Percentiles rank a stretch among this genome's conserved stretches.
Evolutionary conservation across 2,797 vertebrate species (phyloP).

Genomic region (Uromys caudimaculatus): DNA sequence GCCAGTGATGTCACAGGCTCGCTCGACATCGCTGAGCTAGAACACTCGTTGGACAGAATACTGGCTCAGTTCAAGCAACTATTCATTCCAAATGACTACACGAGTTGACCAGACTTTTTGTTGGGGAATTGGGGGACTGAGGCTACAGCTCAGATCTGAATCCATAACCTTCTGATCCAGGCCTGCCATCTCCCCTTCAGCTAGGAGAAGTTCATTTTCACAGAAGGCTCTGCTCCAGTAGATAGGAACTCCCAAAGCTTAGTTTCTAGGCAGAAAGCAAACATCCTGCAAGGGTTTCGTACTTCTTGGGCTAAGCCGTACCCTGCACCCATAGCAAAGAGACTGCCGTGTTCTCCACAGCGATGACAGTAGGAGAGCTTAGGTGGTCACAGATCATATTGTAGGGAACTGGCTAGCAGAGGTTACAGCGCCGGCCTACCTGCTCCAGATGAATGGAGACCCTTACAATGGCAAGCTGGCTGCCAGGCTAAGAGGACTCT

Average conservation of each 20-base stretch:
- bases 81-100: neutral
- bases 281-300: neutral
- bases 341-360: neutral
- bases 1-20: neutral
- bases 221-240: neutral
- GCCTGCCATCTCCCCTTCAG: neutral
- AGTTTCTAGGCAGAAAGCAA: neutral
- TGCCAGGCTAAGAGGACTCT: neutral
- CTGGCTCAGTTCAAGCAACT: neutral
- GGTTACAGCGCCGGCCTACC: neutral
- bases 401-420: neutral
- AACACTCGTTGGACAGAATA: rapidly evolving
- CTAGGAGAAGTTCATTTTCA: neutral
- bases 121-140: neutral
- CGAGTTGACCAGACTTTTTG: neutral
- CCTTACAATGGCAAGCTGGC: neutral
- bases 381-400: neutral
- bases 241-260: neutral
- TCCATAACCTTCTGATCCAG: neutral
- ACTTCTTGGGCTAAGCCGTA: neutral
- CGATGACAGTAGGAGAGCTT: neutral
- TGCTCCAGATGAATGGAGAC: neutral
- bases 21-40: neutral
- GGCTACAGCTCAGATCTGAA: neutral
- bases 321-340: neutral